These are phyloP conservation scores for Chaitophorus viminalis DNA, from an alignment of 2,888 invertebrate species.

Conservation along the genomic window DNA sequence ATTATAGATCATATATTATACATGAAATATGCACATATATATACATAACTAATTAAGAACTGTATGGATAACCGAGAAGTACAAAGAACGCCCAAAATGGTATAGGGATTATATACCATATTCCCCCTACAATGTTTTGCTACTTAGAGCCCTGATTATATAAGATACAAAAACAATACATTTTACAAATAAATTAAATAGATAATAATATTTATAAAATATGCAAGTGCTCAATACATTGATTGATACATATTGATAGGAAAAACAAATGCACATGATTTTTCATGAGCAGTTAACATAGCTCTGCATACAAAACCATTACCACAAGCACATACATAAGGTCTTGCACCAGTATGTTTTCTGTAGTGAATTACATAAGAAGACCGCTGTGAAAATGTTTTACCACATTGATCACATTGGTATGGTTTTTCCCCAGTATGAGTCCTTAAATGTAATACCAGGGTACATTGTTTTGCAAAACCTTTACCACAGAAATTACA, in stretches of 20 bases:
- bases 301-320: conserved; percentile 69
- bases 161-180: neutral
- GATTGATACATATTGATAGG: conserved; percentile 60
- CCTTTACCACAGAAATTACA: conserved; percentile 70
- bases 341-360: conserved; percentile 69
- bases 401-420: conserved; percentile 69
- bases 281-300: conserved; percentile 68
- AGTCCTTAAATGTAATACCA: conserved; percentile 68
- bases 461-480: conserved; percentile 69
- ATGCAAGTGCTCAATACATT: conserved; percentile 19
- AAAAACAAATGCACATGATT: conserved; percentile 61
- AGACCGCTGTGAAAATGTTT: conserved; percentile 70
- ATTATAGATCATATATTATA: too few relatives aligned
- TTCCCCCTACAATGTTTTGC: too few relatives aligned
- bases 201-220: neutral
- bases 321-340: conserved; percentile 69
- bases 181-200: conserved; percentile 1
- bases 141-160: too few relatives aligned
- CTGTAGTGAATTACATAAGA: conserved; percentile 70
- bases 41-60: too few relatives aligned
- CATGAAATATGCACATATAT: too few relatives aligned
- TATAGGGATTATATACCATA: too few relatives aligned
- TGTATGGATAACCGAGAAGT: too few relatives aligned
- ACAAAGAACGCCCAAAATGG: too few relatives aligned
- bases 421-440: conserved; percentile 71